These are phyloP conservation scores for Campoplex nolae DNA, from an alignment of 2,888 invertebrate genomes.

Conservation along the genomic window DNA sequence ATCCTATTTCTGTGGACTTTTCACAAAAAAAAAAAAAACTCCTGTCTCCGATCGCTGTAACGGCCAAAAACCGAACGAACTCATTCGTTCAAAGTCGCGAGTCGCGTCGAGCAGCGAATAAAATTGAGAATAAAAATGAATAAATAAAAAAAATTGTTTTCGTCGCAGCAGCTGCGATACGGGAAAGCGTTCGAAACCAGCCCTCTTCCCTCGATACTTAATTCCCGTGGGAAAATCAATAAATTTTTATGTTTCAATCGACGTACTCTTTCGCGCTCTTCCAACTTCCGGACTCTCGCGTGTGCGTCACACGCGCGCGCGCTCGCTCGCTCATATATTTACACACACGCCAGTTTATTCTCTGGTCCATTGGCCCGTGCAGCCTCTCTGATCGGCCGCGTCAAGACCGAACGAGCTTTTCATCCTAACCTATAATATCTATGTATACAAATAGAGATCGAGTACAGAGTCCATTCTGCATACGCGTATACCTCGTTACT, in stretches of 20 bases:
- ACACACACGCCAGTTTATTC: constrained; percentile 14
- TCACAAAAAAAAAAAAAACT: not conserved
- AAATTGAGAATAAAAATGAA: not conserved
- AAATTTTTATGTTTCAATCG: constrained; percentile 1
- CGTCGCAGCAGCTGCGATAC: not conserved
- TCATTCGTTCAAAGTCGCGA: not conserved
- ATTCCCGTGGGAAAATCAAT: not conserved
- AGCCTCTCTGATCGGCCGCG: constrained; percentile 42
- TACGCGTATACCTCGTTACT: constrained; percentile 31
- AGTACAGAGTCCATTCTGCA: not conserved
- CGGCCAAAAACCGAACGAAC: too few species aligned
- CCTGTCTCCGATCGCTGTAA: too few species aligned
- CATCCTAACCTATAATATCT: constrained; percentile 36
- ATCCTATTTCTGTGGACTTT: not conserved
- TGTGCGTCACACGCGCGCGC: too few species aligned
- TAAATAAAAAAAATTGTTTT: not conserved
- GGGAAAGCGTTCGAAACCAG: not conserved
- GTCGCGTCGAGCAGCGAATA: not conserved
- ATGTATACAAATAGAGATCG: not conserved
- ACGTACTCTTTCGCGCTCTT: not conserved
- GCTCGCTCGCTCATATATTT: not conserved
- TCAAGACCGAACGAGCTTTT: constrained; percentile 60
- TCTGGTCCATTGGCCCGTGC: constrained; percentile 45
- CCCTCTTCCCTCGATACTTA: not conserved
- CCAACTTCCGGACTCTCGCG: constrained; percentile 20